A percentile compares a stretch with the other conserved stretches of the same genome.
Evolutionary conservation across 1,140 invertebrate species (phyloP).

Genomic region (Caenorhabditis tropicalis): DNA sequence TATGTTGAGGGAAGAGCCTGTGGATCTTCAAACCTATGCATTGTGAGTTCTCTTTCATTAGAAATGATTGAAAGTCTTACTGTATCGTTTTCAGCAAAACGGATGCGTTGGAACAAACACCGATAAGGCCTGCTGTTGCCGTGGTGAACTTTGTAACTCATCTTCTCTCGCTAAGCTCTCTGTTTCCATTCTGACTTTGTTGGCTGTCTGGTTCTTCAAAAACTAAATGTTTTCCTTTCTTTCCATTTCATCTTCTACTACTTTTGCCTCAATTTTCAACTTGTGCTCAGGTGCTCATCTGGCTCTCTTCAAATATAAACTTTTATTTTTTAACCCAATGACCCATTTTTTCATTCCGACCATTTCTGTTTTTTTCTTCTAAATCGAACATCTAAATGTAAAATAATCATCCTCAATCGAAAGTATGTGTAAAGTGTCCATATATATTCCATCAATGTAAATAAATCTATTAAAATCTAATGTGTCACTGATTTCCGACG

Average conservation of each 20-base stretch:
- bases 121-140: constrained; percentile 46
- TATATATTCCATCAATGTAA: not conserved
- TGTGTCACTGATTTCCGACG: not conserved
- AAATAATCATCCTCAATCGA: not conserved
- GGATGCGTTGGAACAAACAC: constrained; percentile 39
- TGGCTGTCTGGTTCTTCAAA: constrained; percentile 25
- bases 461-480: not conserved
- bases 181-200: constrained; percentile 7
- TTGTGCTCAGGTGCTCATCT: constrained; percentile 21
- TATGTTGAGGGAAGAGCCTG: constrained; percentile 40
- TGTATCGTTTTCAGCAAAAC: constrained; percentile 40
- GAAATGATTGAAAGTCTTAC: not conserved
- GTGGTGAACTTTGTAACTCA: constrained; percentile 43
- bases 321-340: not conserved
- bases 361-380: not conserved
- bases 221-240: not conserved
- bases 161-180: constrained; percentile 19
- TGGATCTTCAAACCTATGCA: constrained; percentile 39
- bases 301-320: not conserved
- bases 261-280: not conserved
- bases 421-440: not conserved
- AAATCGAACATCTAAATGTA: not conserved
- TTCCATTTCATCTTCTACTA: no score
- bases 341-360: constrained; percentile 28
- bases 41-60: not conserved